Conservation (phyloP, 2,797 vertebrate genomes). For the Phrynocephalus forsythii region DNA sequence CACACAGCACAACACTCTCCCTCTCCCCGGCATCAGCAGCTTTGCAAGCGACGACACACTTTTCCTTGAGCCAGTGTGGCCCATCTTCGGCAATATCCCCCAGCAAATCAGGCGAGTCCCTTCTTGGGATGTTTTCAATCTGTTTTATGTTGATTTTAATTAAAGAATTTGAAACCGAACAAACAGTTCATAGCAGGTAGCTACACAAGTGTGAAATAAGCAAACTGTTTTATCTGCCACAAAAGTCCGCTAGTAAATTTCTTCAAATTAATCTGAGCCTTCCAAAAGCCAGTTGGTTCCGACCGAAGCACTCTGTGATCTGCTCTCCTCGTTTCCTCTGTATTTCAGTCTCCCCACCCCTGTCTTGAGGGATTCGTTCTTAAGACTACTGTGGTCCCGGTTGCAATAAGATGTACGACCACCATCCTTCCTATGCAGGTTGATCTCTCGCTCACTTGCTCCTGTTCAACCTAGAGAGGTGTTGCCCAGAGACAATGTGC, state of each 20-base stretch:
- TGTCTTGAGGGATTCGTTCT: neutral
- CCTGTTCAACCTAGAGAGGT: too few species aligned
- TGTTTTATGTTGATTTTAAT: constrained; percentile 87
- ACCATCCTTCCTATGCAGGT: too few species aligned
- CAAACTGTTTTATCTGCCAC: constrained; percentile 83
- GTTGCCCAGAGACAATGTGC: too few species aligned
- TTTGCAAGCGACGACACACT: neutral
- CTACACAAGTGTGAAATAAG: constrained; percentile 86
- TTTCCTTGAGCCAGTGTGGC: constrained; percentile 66
- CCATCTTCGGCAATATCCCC: constrained; percentile 78
- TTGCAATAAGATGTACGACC: fast-evolving
- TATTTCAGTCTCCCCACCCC: constrained; percentile 62
- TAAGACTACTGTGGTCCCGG: neutral
- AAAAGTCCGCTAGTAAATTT: constrained; percentile 79
- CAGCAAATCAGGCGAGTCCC: constrained; percentile 81
- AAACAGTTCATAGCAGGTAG: constrained; percentile 84
- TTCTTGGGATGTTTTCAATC: constrained; percentile 86
- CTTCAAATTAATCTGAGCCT: constrained; percentile 82
- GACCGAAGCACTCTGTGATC: constrained; percentile 42
- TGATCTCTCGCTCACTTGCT: too few species aligned
- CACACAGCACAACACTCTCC: fast-evolving
- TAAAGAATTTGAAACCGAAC: constrained; percentile 84
- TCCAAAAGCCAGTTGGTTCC: constrained; percentile 64
- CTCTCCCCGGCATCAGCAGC: fast-evolving
- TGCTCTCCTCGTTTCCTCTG: constrained; percentile 56